phyloP scores from a whole-genome alignment of 2,113 vertebrate species.

The Origma solitaria region DNA sequence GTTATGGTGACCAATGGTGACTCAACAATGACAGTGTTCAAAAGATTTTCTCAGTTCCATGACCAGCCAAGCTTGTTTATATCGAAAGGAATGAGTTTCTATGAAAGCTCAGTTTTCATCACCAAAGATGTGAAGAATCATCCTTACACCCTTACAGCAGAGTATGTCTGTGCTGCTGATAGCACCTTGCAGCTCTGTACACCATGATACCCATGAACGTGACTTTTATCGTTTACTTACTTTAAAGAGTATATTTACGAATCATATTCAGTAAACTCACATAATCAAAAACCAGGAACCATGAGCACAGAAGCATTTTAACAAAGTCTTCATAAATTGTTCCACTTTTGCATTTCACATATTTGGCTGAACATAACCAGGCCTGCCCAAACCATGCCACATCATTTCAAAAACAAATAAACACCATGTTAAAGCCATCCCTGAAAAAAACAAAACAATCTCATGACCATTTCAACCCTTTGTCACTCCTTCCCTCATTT shows the following conservation, averaged over 20 bases:
- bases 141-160: not conserved
- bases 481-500: not conserved
- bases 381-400: not conserved
- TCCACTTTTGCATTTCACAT: not conserved
- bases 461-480: not conserved
- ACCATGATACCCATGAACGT: fast-evolving
- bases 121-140: not conserved
- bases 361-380: not conserved
- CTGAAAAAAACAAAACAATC: slow-evolving; percentile 22
- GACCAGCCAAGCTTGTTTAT: not conserved
- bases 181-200: not conserved
- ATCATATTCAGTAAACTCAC: not conserved
- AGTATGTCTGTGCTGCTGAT: not conserved
- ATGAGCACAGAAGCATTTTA: not conserved
- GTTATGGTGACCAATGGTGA: not conserved
- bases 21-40: not conserved
- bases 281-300: not conserved
- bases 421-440: not conserved
- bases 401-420: not conserved
- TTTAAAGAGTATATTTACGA: not conserved
- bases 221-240: not conserved
- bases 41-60: not conserved
- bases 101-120: not conserved
- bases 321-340: not conserved
- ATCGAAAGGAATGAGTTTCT: not conserved